A percentile compares a stretch with the other conserved stretches of the same genome.
These are phyloP conservation scores for Philereme transversata DNA, from an alignment of 2,888 invertebrate species.

Conservation along the genomic window DNA sequence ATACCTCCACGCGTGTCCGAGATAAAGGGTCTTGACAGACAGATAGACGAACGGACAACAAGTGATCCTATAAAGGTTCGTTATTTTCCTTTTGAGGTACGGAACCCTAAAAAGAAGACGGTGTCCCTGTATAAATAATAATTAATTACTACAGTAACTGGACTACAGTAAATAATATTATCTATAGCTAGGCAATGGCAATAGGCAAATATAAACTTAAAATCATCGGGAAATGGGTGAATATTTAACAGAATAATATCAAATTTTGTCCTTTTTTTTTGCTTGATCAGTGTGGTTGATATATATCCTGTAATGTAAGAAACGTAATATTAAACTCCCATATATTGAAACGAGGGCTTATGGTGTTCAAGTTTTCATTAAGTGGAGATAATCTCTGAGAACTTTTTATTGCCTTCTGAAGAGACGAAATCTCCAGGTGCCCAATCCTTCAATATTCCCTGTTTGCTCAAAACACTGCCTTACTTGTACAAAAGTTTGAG, in stretches of 20 bases:
- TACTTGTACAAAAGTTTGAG: too few relatives aligned
- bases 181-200: too few relatives aligned
- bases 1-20: too few relatives aligned
- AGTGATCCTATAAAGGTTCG: too few relatives aligned
- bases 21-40: too few relatives aligned
- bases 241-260: slow-evolving; percentile 9
- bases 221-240: neutral
- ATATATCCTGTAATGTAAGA: slow-evolving; percentile 6
- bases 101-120: too few relatives aligned
- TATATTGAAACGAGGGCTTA: neutral
- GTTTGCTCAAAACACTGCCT: slow-evolving; percentile 12
- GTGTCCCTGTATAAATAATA: too few relatives aligned
- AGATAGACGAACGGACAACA: too few relatives aligned
- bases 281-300: neutral
- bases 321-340: slow-evolving; percentile 1
- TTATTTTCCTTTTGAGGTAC: too few relatives aligned
- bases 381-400: neutral
- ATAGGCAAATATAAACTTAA: too few relatives aligned
- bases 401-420: slow-evolving; percentile 15
- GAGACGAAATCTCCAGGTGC: slow-evolving; percentile 1
- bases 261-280: slow-evolving; percentile 12
- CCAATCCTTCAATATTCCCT: slow-evolving; percentile 12
- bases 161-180: too few relatives aligned
- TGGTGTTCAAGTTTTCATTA: neutral
- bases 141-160: too few relatives aligned